Evolutionary conservation across 2,888 invertebrate species (phyloP), one percentile per base, ranked within the genome.

Genomic region (Mesorhabditis spiculigera): DNA sequence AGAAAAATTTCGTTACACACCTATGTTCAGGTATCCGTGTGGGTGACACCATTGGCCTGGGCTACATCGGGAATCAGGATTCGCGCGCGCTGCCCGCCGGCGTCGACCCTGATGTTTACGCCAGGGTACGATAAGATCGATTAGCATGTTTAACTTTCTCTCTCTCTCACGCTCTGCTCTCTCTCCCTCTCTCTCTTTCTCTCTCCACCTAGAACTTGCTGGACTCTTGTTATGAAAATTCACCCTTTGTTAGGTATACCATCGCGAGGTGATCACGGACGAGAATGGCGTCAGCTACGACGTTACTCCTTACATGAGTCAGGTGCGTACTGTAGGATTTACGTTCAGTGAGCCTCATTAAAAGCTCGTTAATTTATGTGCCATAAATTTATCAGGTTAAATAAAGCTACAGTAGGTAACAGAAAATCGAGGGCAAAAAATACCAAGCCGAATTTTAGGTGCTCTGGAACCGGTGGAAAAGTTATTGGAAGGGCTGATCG

Each of bases 1-100:
- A 28, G 3, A 28, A 28, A 28, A 28, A 28, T 28, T 28, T 28
- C 28, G 28, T 28, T 28, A 28, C 28, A 28, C 28, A 28, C 28
- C 28, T 28, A 28, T 28, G 28, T 28, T 28, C 28, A 28, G 58
- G 58, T 50, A 50, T 50, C n/a, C 58, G 58, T 0, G 58, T 50
- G 58, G 58, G 58, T 50, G 58, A 50, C 58, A n/a, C n/a, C 10
- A 50, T 50, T n/a, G 58, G 58, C n/a, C n/a, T 50, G 58, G 58
- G 58, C 8, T 50, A 50, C n/a, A 50, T 50, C 58, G 58, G 58
- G n/a, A 50, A 50, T n/a, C 10, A 50, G 58, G 58, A 50, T 50
- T 50, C 58, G n/a, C 58, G 58, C 58, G 58, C 58, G 10, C 8
- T 50, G 8, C 58, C 58, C 1, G 58, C 58, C n/a, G 58, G 58